Conservation (phyloP, 2,797 vertebrate genomes). For the Huso huso region DNA sequence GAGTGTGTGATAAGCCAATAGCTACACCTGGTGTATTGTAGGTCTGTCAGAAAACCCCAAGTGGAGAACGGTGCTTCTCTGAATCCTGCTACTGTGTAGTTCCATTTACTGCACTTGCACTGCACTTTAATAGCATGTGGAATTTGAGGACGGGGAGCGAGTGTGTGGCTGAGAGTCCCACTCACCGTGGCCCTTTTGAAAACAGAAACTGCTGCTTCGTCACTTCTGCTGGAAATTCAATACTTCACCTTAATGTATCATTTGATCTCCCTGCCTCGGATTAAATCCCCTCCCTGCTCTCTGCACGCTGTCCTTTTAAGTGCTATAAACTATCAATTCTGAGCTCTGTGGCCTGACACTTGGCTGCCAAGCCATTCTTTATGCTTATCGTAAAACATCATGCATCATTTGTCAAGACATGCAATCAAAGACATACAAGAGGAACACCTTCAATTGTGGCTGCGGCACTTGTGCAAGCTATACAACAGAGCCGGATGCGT, state of each 20-base stretch:
- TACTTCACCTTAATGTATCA: constrained; percentile 37
- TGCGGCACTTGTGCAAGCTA: neutral
- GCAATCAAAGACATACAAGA: constrained; percentile 5
- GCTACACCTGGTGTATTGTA: too few species aligned
- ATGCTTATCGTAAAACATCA: constrained; percentile 5
- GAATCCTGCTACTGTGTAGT: too few species aligned
- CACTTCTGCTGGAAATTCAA: constrained; percentile 37
- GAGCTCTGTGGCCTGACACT: constrained; percentile 6
- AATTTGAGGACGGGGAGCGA: neutral
- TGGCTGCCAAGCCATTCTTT: constrained; percentile 6
- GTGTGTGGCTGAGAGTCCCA: constrained; percentile 13
- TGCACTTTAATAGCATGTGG: too few species aligned
- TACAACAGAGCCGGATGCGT: neutral
- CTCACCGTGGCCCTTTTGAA: constrained; percentile 16
- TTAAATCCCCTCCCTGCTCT: constrained; percentile 12
- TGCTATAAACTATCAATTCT: constrained; percentile 1
- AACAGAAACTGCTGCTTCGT: constrained; percentile 39
- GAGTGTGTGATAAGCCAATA: too few species aligned
- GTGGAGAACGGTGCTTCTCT: too few species aligned
- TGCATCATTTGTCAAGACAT: constrained; percentile 7
- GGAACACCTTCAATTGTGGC: neutral
- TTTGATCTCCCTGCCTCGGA: constrained; percentile 16
- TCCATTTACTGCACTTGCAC: too few species aligned
- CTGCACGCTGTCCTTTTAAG: neutral
- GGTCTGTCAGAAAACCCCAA: too few species aligned